phyloP scores from a whole-genome alignment of 1,140 invertebrate genomes.

The Branchinecta lindahli region DNA sequence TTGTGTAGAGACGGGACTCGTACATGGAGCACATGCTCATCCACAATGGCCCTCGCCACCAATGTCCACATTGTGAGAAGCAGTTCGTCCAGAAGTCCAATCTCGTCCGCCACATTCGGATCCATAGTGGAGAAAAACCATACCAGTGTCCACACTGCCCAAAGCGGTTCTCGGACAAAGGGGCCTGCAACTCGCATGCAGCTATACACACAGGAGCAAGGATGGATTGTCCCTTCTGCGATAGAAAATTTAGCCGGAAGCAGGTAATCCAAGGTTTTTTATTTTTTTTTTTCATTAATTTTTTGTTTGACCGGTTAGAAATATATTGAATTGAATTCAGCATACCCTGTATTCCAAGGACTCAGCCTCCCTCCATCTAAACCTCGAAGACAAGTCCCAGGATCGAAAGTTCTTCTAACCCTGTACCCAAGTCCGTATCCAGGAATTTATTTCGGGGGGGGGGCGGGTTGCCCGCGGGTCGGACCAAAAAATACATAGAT shows the following conservation, averaged over 20 bases:
- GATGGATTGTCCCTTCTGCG: neutral
- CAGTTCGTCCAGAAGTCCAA: conserved; percentile 18
- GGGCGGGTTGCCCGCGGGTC: no score
- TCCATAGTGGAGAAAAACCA: conserved; percentile 12
- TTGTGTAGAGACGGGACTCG: neutral
- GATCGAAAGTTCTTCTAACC: no score
- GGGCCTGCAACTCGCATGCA: neutral
- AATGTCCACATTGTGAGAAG: conserved; percentile 11
- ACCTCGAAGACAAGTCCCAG: no score
- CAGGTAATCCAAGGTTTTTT: neutral
- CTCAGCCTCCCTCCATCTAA: no score
- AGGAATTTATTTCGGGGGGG: no score
- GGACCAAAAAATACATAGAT: no score
- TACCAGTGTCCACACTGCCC: conserved; percentile 15
- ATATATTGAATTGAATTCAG: no score
- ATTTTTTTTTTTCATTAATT: neutral
- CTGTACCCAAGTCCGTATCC: no score
- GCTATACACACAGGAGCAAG: neutral
- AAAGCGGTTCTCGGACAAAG: conserved; percentile 7
- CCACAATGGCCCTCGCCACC: conserved; percentile 6
- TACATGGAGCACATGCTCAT: neutral
- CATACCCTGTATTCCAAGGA: no score
- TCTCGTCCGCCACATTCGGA: conserved; percentile 20
- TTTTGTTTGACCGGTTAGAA: neutral
- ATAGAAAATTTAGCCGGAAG: neutral